Percentiles rank a stretch among this genome's conserved stretches.
Evolutionary conservation across 1,140 invertebrate genomes (phyloP).

Genomic region (Papilio helenus): DNA sequence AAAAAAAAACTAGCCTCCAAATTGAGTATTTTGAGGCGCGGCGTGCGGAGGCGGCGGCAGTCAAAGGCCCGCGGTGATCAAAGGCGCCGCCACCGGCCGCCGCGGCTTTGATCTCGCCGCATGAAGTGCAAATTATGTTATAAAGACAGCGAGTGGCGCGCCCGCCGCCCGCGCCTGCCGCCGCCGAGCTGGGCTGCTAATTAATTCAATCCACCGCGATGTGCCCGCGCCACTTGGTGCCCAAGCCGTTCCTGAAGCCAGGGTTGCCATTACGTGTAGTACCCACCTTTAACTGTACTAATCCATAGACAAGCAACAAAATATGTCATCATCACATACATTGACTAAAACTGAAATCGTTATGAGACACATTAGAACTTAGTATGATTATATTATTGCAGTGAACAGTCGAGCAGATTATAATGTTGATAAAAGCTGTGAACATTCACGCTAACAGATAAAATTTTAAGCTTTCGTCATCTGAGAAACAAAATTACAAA

Average conservation of each 20-base stretch:
- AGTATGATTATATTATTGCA: too few species aligned
- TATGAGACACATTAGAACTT: neutral
- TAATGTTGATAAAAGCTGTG: neutral
- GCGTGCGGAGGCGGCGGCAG: constrained; percentile 74
- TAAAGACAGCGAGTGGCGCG: constrained; percentile 80
- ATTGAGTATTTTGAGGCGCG: constrained; percentile 79
- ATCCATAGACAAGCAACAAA: neutral
- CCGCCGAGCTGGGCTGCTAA: constrained; percentile 62
- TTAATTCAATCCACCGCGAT: constrained; percentile 75
- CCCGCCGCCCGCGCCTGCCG: constrained; percentile 68
- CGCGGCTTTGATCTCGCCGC: constrained; percentile 77
- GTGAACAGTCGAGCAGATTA: too few species aligned
- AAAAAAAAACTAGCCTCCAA: constrained; percentile 73
- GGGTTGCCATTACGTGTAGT: constrained; percentile 14
- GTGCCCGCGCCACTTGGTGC: constrained; percentile 38
- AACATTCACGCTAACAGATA: neutral
- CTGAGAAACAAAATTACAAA: too few species aligned
- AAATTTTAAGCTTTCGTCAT: too few species aligned
- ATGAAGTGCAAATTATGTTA: constrained; percentile 82
- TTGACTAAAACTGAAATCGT: neutral
- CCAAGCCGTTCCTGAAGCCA: constrained; percentile 13
- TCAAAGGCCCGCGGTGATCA: constrained; percentile 79
- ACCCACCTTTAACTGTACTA: neutral
- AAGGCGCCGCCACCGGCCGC: constrained; percentile 74
- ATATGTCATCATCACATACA: neutral